Evolutionary conservation across 2,797 vertebrate genomes (phyloP).

Genomic region (Clarias laeviceps): DNA sequence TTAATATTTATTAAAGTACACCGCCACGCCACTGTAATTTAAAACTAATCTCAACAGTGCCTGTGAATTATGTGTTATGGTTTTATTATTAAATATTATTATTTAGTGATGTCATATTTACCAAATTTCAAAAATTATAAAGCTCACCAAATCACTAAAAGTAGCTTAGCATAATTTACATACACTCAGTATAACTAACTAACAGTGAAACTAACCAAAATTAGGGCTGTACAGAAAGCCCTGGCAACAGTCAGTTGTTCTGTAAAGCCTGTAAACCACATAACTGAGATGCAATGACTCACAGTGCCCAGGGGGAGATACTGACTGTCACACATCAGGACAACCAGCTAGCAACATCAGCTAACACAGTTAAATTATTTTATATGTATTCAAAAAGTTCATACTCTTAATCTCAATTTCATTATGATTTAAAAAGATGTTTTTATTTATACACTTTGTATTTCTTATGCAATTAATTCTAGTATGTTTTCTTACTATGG

Average conservation of each 20-base stretch:
- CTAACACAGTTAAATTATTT: not conserved
- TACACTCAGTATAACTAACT: not conserved
- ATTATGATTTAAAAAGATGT: not conserved
- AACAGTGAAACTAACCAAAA: not conserved
- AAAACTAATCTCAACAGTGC: not conserved
- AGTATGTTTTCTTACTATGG: not conserved
- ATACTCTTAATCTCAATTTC: not conserved
- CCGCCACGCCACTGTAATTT: not conserved
- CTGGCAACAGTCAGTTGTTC: not conserved
- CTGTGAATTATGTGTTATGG: not conserved
- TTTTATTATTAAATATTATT: not conserved
- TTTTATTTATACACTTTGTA: not conserved
- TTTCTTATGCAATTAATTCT: not conserved
- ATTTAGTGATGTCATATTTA: not conserved
- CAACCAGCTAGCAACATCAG: not conserved
- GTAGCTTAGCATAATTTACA: not conserved
- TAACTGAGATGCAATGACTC: not conserved
- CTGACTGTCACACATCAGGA: not conserved
- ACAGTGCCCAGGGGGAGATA: not conserved
- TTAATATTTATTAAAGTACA: conserved; percentile 47
- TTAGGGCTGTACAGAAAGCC: not conserved
- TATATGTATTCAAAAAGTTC: not conserved
- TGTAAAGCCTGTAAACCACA: not conserved
- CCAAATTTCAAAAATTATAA: not conserved
- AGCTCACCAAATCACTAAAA: not conserved